These are phyloP conservation scores for Eucera pruinosa DNA, from an alignment of 2,888 invertebrate species.

Conservation along the genomic window DNA sequence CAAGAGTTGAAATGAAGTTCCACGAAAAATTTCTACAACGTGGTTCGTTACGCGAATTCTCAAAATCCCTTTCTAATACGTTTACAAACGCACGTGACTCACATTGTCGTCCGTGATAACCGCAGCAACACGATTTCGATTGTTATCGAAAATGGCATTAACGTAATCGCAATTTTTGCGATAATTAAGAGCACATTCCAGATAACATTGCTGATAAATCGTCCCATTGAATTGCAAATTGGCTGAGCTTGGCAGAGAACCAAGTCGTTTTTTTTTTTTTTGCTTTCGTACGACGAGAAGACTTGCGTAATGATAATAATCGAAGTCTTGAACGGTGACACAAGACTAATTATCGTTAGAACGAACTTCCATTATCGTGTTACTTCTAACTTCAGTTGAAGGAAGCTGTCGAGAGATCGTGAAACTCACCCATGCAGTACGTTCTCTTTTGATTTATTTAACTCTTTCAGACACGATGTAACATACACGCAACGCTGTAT, in stretches of 20 bases:
- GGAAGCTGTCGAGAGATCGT: neutral
- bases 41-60: neutral
- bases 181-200: constrained; percentile 12
- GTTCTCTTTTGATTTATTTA: neutral
- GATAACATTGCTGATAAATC: neutral
- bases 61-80: neutral
- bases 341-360: constrained; percentile 42
- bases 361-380: constrained; percentile 9
- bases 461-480: no score
- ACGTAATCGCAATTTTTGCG: neutral
- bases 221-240: constrained; percentile 17
- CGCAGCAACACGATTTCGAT: no score
- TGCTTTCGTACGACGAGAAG: neutral
- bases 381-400: constrained; percentile 9
- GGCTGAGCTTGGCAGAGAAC: neutral
- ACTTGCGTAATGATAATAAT: constrained; percentile 20
- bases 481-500: no score
- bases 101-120: neutral
- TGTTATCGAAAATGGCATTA: neutral
- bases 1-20: neutral
- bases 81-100: neutral
- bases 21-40: neutral
- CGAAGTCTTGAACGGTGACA: constrained; percentile 20
- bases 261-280: no score
- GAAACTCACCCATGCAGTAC: neutral